These are phyloP conservation scores for Drosophila multiciliata DNA, from an alignment of 2,888 invertebrate species.

Conservation along the genomic window DNA sequence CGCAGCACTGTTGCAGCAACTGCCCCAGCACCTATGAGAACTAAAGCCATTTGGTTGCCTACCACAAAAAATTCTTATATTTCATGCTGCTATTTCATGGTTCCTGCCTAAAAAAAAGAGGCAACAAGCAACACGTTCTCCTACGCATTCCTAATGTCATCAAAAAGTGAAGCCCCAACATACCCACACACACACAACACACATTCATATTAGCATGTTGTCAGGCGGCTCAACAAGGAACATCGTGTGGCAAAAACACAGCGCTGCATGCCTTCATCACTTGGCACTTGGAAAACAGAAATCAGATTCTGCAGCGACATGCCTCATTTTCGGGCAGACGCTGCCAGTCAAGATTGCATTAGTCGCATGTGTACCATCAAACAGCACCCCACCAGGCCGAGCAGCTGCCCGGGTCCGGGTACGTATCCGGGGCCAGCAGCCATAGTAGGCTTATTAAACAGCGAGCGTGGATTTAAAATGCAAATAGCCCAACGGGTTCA, in stretches of 20 bases:
- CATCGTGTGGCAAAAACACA: constrained; percentile 18
- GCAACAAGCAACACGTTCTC: constrained; percentile 10
- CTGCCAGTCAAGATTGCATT: constrained; percentile 80
- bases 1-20: background rate
- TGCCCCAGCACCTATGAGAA: background rate
- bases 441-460: constrained; percentile 63
- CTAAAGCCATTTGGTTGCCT: constrained; percentile 2
- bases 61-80: constrained; percentile 8
- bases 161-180: constrained; percentile 17
- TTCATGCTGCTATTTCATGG: constrained; percentile 1
- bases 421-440: background rate
- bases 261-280: background rate
- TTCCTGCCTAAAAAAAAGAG: background rate
- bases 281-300: constrained; percentile 60
- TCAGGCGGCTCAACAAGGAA: constrained; percentile 52
- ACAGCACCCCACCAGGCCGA: constrained; percentile 30
- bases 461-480: constrained; percentile 67
- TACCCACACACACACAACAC: background rate
- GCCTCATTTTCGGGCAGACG: constrained; percentile 73
- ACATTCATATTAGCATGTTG: constrained; percentile 23
- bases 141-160: constrained; percentile 41
- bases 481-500: constrained; percentile 61
- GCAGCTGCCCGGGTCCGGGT: background rate
- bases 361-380: constrained; percentile 51
- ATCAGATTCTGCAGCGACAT: constrained; percentile 76